Percentiles rank a stretch among this genome's conserved stretches.
Evolutionary conservation across 2,888 invertebrate genomes (phyloP).

Genomic region (Mesorhabditis belari): DNA sequence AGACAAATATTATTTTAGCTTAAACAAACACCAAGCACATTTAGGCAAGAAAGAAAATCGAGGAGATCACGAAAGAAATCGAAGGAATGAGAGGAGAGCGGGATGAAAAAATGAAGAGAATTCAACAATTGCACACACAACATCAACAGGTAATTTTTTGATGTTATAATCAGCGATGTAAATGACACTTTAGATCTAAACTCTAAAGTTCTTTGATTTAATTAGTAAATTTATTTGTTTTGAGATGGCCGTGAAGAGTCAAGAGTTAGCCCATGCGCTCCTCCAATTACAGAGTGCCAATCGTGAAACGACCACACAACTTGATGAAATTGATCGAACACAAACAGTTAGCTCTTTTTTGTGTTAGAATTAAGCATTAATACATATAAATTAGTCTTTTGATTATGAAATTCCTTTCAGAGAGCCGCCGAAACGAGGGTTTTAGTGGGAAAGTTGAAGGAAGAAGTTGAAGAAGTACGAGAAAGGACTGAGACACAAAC

Average conservation of each 20-base stretch:
- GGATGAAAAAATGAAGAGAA: conserved; percentile 77
- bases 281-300: conserved; percentile 45
- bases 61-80: conserved; percentile 63
- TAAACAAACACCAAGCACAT: conserved; percentile 1
- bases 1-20: conserved; percentile 3
- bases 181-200: neutral
- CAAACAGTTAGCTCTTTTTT: neutral
- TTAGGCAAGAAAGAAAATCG: conserved; percentile 18
- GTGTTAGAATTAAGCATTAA: neutral
- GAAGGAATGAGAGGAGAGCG: conserved; percentile 87
- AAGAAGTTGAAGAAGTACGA: conserved; percentile 11
- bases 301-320: conserved; percentile 20
- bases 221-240: neutral
- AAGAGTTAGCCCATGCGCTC: conserved; percentile 49
- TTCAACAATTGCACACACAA: conserved; percentile 63
- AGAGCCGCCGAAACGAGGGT: neutral
- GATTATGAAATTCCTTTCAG: neutral
- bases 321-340: conserved; percentile 6
- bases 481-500: conserved; percentile 21
- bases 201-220: neutral
- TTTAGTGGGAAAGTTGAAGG: neutral
- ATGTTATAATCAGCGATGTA: neutral
- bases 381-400: neutral
- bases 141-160: conserved; percentile 61
- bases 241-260: conserved; percentile 44